Conservation (phyloP, 2,113 vertebrate species). For the Brachypteracias leptosomus region DNA sequence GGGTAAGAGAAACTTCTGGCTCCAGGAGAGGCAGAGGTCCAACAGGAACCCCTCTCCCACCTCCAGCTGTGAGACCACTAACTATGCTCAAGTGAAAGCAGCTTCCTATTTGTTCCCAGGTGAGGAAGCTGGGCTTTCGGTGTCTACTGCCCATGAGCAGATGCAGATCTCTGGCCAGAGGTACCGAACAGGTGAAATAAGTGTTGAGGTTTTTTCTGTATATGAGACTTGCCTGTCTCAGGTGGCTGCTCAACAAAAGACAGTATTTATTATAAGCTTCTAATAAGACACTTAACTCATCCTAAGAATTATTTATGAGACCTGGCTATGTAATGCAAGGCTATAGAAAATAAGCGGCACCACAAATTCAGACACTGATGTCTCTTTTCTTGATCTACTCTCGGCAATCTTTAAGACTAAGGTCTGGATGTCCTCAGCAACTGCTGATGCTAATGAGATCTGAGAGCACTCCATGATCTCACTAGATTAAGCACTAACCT, state of each 20-base stretch:
- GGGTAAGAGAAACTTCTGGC: not conserved
- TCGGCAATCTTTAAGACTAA: not conserved
- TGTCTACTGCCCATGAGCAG: not conserved
- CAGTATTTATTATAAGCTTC: not conserved
- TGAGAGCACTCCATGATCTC: not conserved
- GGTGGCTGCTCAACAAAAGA: not conserved
- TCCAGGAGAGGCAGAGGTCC: not conserved
- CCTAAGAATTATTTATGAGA: not conserved
- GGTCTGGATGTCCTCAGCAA: not conserved
- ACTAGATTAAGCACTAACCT: not conserved
- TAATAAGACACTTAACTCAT: not conserved
- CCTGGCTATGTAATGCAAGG: not conserved
- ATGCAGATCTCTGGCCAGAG: not conserved
- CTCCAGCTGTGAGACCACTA: not conserved
- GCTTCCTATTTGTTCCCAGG: not conserved
- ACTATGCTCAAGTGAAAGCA: rapidly evolving
- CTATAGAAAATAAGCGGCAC: not conserved
- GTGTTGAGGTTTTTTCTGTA: not conserved
- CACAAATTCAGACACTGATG: not conserved
- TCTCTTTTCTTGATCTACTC: not conserved
- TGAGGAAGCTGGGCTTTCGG: not conserved
- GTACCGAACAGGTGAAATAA: rapidly evolving
- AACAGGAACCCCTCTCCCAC: not conserved
- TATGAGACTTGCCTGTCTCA: not conserved
- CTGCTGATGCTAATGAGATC: not conserved